Evolutionary conservation across 2,113 vertebrate genomes (phyloP).

Genomic region (Craseonycteris thonglongyai): DNA sequence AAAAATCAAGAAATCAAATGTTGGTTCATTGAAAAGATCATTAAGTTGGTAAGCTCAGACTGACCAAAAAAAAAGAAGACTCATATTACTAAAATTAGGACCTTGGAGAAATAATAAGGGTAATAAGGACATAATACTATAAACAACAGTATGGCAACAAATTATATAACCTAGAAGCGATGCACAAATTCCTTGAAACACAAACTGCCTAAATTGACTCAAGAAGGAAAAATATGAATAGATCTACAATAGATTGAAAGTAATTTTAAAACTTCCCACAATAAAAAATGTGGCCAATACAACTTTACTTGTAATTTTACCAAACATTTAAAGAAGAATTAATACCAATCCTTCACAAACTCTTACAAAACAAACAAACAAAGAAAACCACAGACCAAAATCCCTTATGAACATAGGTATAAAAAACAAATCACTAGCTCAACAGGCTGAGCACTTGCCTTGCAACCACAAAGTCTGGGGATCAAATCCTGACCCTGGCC

Average conservation of each 20-base stretch:
- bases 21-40: neutral
- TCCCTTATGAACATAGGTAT: neutral
- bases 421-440: neutral
- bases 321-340: neutral
- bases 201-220: neutral
- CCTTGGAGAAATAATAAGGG: neutral
- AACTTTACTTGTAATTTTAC: neutral
- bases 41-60: neutral
- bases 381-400: neutral
- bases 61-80: neutral
- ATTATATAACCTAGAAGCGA: neutral
- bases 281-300: neutral
- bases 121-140: neutral
- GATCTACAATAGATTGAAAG: neutral
- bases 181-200: neutral
- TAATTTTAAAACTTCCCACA: neutral
- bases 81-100: conserved; percentile 1
- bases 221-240: neutral
- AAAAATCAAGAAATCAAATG: neutral
- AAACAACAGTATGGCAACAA: neutral
- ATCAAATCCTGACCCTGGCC: no score
- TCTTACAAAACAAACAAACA: neutral
- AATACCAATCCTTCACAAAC: neutral
- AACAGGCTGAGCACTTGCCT: no score
- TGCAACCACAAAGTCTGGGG: no score